Evolutionary conservation across 1,140 invertebrate species (phyloP), one percentile per base, ranked within the genome.

Genomic region (Littorina saxatilis): DNA sequence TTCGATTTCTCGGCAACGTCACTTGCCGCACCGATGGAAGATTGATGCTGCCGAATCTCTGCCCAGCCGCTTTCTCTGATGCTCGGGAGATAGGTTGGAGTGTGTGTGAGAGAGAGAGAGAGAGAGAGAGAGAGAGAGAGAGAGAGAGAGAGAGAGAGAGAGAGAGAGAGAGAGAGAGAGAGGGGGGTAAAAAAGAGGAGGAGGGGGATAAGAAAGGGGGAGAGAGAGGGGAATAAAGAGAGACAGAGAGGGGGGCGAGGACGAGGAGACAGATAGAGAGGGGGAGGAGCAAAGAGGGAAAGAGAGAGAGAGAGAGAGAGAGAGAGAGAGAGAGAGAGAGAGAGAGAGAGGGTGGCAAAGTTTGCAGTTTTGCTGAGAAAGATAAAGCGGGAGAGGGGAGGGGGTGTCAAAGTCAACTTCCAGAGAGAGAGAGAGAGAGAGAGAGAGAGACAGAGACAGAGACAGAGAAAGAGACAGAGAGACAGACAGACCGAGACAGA

Each of bases 1-100:
- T 80, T 80, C 79, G 79, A 80, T 80, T 80, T 80, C 79, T 61
- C 79, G 43, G 79, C 70, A 29, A 80, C 74, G 79, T 80, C 79
- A 80, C 43, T 73, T n/a, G 27, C 29, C 50, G 43, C 39, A 39
- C 47, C 70, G 68, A 80, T 80, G 50, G 79, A 73, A 80, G 79
- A 80, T 80, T 80, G 61, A 80, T 80, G 79, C 37, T 5, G 23
- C 39, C 17, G 35, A 35, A 68, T 11, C 61, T 7, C 23, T 29
- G 55, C 23, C 55, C 61, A 32, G 23, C 27, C 27, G 27, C 61
- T 66, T 27, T 66, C 9, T 50, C 23, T 23, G n/a, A 58, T 58
- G 55, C n/a, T 50, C 47, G 55, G 9, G n/a, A 9, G 17, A 58
- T 58, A 58, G 15, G 9, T 7, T 23, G 61, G 27, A 27, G 27